A percentile compares a stretch with the other conserved stretches of the same genome.
These are phyloP conservation scores for Butastur rufipennis DNA, from an alignment of 2,113 vertebrate genomes.

Conservation along the genomic window DNA sequence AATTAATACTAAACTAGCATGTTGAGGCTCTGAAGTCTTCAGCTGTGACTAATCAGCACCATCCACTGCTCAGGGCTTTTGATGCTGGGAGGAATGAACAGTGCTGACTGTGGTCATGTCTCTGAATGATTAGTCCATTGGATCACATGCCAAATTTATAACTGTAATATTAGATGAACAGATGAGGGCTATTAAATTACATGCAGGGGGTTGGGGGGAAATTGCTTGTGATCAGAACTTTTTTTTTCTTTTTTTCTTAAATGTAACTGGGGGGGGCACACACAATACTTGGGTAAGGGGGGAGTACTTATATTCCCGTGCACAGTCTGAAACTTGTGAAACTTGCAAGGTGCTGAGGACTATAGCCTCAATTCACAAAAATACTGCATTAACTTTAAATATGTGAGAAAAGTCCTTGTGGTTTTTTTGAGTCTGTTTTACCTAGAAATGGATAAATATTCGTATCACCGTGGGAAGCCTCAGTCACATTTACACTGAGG, in stretches of 20 bases:
- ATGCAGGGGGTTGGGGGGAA: background rate
- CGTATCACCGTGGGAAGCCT: background rate
- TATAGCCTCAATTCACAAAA: background rate
- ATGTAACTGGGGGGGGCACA: background rate
- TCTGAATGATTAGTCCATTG: slow-evolving; percentile 1
- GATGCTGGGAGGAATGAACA: background rate
- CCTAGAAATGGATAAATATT: background rate
- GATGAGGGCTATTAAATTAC: background rate
- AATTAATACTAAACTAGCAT: background rate
- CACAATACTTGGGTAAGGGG: background rate
- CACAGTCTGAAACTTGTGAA: background rate
- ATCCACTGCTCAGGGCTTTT: background rate
- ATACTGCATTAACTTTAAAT: background rate
- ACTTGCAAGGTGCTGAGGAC: background rate
- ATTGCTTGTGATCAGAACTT: background rate
- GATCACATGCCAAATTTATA: slow-evolving; percentile 28
- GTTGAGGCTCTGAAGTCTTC: background rate
- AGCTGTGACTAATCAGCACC: slow-evolving; percentile 3
- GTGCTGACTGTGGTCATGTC: background rate
- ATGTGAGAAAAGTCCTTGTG: background rate
- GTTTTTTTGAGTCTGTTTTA: background rate
- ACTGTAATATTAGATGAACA: background rate
- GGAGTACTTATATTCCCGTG: background rate
- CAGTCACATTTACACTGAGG: background rate
- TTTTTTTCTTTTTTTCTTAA: background rate